Evolutionary conservation across 2,113 vertebrate species (phyloP).

Genomic region (Chauna torquata): DNA sequence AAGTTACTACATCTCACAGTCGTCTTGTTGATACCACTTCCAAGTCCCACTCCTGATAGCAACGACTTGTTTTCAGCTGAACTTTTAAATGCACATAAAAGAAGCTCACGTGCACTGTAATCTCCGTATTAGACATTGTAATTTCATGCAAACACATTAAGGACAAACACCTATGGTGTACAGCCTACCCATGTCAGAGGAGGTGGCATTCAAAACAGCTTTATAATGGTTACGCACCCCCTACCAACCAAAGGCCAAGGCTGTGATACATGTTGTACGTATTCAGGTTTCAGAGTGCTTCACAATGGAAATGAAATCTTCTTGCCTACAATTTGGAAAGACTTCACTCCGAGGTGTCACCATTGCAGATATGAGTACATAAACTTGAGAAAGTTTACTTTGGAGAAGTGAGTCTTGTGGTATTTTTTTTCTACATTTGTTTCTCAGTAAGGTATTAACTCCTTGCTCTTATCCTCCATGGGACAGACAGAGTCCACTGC

Average conservation of each 20-base stretch:
- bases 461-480: not conserved
- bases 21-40: not conserved
- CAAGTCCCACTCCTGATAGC: not conserved
- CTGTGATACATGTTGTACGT: not conserved
- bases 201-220: not conserved
- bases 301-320: not conserved
- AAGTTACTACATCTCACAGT: not conserved
- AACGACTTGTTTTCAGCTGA: not conserved
- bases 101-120: not conserved
- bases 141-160: not conserved
- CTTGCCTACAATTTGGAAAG: not conserved
- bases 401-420: not conserved
- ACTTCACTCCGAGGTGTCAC: not conserved
- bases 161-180: not conserved
- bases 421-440: not conserved
- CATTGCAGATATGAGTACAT: not conserved
- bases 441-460: not conserved
- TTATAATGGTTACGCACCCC: not conserved
- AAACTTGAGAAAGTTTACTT: not conserved
- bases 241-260: not conserved
- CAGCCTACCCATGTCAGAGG: not conserved
- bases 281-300: not conserved
- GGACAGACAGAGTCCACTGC: not conserved
- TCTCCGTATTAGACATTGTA: not conserved
- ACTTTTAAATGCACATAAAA: not conserved